Base-by-base conservation (phyloP, 2,888 invertebrate species). In the Hypsopygia costalis region DNA sequence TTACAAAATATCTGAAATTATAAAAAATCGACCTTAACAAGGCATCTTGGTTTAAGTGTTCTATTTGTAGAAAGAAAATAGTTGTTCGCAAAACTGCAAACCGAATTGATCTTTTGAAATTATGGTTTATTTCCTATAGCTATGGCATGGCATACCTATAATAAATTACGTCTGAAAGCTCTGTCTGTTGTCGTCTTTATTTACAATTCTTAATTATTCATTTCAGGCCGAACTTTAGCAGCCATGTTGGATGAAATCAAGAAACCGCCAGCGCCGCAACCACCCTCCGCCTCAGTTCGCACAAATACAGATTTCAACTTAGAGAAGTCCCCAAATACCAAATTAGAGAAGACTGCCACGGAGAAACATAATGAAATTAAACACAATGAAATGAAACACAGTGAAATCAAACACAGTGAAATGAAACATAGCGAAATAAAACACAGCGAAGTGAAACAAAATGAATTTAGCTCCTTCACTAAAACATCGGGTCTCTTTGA, bases 231-330 rank as follows among this genome's bases (percentile, higher is more conserved):
- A 32, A 87, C 86, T 11, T 53, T 88, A 46, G 62, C 75, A 29
- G 68, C 81, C 6, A 85, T 82, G 85, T 44, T 85, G 31, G 87
- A 87, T 11, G 87, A 87, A 2, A 58, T 82, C n/a, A 85, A 81
- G 58, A 85, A 81, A 44, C 80, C 80, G 0, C 56, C 55, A 0
- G 74, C 79, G 4, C 77, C 74, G 0, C 55, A 70, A 3, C 77
- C 77, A 0, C 72, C 72, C 3, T 42, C 69, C 38, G 60, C 71
- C 36, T 43, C 60, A 10, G 43, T 49, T 7, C 62, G 62, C 36
- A 58, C 62, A 40, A 25, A 25, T 43, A 57, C 66, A 33, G 52
- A 58, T 49, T 55, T 45, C 36, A 52, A 40, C 22, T 36, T 52
- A 10, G 70, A 71, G 28, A 68, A 62, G 20, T 56, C 67, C 0